Base-by-base conservation (phyloP, 2,888 invertebrate genomes). In the Gryllus longicercus region DNA sequence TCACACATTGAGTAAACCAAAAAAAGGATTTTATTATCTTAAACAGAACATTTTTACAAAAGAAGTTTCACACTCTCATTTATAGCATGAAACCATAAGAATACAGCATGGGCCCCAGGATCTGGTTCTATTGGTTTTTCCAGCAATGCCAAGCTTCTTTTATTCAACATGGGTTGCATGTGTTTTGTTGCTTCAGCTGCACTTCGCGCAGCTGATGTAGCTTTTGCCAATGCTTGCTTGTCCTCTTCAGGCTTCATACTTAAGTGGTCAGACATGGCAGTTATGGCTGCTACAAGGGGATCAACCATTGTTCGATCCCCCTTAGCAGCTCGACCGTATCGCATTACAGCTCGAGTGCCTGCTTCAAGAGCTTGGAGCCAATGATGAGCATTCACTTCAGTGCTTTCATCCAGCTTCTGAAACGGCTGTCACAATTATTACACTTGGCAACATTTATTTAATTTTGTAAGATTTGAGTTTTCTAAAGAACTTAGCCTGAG, bases 271-370 rank as follows among this genome's bases (percentile, higher is more conserved):
- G 75, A 21, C n/a, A 81, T 23, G 11, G 79, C 81, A 25, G 38
- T 25, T 4, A 74, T 25, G 4, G 81, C 82, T n/a, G 81, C 76
- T 16, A 75, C 23, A 78, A 83, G 75, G 38, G 81, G 51, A 78
- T 79, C 84, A 82, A 94, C 93, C 93, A 95, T 92, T 38, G 95
- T 94, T 83, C 94, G 89, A 84, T 94, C 93, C 0, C 94, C 94
- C 2, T 91, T 89, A 83, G 90, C 89, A 0, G 94, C 94, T 78
- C 92, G 91, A 2, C 94, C 93, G 84, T 95, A 94, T 85, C 90
- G 91, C 83, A 89, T 88, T 63, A 94, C 89, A 0, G 91, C 90
- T 25, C 88, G 86, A 82, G 92, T 88, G 0, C 91, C 92, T 21
- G 85, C 86, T 63, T 88, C 86, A 86, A 91, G 89, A 0, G 91